These are phyloP conservation scores for Apamea monoglypha DNA, from an alignment of 2,888 invertebrate species.

Conservation along the genomic window DNA sequence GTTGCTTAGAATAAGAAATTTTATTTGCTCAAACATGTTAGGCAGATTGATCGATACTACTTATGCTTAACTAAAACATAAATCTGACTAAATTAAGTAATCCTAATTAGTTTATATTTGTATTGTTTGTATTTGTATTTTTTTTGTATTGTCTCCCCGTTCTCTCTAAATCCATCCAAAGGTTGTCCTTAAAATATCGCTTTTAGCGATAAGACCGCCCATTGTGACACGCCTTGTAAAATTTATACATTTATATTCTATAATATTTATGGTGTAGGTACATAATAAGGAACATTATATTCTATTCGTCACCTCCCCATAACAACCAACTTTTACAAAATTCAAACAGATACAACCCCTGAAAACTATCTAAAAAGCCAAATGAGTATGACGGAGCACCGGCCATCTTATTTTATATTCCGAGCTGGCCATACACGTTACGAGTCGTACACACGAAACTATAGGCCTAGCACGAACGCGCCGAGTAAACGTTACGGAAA, in stretches of 20 bases:
- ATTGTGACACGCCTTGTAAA: too few relatives aligned
- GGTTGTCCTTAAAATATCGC: too few relatives aligned
- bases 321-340: not conserved
- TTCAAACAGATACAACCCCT: not conserved
- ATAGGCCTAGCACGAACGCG: not conserved
- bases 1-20: too few relatives aligned
- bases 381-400: conserved; percentile 42
- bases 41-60: not conserved
- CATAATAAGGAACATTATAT: too few relatives aligned
- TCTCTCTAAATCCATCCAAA: too few relatives aligned
- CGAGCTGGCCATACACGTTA: conserved; percentile 53
- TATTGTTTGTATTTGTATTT: too few relatives aligned
- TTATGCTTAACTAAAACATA: not conserved
- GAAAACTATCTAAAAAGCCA: conserved; percentile 27
- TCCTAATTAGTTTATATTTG: too few relatives aligned
- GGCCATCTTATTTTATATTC: conserved; percentile 62
- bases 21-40: too few relatives aligned
- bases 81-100: not conserved
- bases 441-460: conserved; percentile 57
- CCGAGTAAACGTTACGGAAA: not conserved
- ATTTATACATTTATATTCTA: too few relatives aligned
- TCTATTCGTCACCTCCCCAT: not conserved
- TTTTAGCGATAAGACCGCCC: too few relatives aligned
- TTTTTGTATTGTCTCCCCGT: too few relatives aligned
- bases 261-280: too few relatives aligned